Conservation (phyloP, 2,888 invertebrate genomes). For the Ernsta delagoae region DNA sequence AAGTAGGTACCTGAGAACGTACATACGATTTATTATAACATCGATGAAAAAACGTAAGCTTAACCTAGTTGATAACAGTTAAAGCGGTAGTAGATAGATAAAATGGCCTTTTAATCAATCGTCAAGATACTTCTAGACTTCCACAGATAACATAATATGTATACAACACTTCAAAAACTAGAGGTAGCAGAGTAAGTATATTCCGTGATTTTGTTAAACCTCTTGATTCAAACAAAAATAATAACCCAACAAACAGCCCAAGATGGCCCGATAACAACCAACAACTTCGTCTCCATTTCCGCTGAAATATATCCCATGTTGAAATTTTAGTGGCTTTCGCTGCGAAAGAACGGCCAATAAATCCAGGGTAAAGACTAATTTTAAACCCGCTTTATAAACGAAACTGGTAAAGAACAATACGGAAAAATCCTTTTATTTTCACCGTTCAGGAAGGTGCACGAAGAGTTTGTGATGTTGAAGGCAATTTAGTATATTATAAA, state of each 20-base stretch:
- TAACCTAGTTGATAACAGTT: too few relatives aligned
- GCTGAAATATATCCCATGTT: constrained; percentile 26
- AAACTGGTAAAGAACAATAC: constrained; percentile 18
- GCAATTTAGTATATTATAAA: neutral
- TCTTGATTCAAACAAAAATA: constrained; percentile 4
- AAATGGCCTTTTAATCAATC: too few relatives aligned
- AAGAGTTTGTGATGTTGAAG: too few relatives aligned
- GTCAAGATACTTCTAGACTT: too few relatives aligned
- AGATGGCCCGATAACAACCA: constrained; percentile 26
- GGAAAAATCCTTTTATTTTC: constrained; percentile 5
- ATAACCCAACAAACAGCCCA: constrained; percentile 12
- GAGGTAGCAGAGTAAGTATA: neutral
- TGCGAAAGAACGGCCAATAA: constrained; percentile 30
- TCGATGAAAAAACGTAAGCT: too few relatives aligned
- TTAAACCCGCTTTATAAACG: constrained; percentile 24
- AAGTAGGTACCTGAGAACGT: too few relatives aligned
- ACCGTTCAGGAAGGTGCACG: neutral
- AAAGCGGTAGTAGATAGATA: too few relatives aligned
- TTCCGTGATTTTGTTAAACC: neutral
- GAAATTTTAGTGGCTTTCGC: constrained; percentile 33
- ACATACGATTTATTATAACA: too few relatives aligned
- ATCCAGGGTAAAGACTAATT: constrained; percentile 28
- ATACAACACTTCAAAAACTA: neutral
- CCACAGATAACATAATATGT: too few relatives aligned
- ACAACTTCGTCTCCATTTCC: constrained; percentile 26